A percentile compares a stretch with the other conserved stretches of the same genome.
phyloP scores from a whole-genome alignment of 2,113 vertebrate genomes.

The Bos indicus region DNA sequence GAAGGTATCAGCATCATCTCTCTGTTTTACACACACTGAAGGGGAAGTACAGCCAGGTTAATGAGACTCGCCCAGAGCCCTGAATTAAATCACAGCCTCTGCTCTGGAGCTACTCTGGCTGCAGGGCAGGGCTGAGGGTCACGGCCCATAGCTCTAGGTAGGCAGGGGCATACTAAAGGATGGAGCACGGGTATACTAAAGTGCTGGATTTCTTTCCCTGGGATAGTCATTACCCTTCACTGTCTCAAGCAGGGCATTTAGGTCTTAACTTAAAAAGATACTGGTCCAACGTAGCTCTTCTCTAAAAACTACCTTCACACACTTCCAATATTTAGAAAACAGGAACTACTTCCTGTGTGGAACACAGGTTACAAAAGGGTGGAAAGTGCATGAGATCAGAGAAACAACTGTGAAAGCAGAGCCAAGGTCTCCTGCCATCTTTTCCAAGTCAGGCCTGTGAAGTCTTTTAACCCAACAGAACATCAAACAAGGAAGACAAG shows the following conservation, averaged over 20 bases:
- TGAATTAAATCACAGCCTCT: constrained; percentile 11
- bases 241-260: not conserved
- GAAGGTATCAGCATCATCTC: constrained; percentile 24
- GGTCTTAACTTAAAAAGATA: constrained; percentile 8
- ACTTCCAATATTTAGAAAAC: constrained; percentile 28
- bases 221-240: not conserved
- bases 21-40: constrained; percentile 28
- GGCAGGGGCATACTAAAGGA: not conserved
- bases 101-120: not conserved
- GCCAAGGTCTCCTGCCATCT: not conserved
- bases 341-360: constrained; percentile 14
- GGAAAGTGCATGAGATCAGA: not conserved
- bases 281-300: not conserved
- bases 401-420: not conserved
- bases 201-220: not conserved
- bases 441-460: not conserved
- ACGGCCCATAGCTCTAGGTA: not conserved
- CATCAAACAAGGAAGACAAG: not conserved
- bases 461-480: not conserved
- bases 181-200: not conserved
- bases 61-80: constrained; percentile 16
- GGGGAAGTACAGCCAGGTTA: not conserved
- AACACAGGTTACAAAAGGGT: not conserved
- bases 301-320: not conserved
- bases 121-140: not conserved